Percentiles rank a stretch among this genome's conserved stretches.
phyloP scores from a whole-genome alignment of 2,888 invertebrate genomes.

The Apodemia mormo region DNA sequence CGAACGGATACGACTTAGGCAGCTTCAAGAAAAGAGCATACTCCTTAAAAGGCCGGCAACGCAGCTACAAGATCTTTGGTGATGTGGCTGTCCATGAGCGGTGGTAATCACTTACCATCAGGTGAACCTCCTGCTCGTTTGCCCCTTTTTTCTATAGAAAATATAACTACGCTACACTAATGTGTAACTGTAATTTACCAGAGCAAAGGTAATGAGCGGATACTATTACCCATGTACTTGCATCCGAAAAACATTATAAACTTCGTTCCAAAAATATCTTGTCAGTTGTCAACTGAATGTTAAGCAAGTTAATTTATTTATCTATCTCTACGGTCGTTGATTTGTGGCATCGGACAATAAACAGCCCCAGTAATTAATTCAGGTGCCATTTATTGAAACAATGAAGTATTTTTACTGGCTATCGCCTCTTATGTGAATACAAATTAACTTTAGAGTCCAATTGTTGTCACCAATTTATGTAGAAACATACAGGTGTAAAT shows the following conservation, averaged over 20 bases:
- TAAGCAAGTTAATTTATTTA: slow-evolving; percentile 10
- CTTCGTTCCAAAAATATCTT: not conserved
- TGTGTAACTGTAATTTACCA: no score
- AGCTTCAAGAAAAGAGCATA: no score
- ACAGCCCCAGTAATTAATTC: slow-evolving; percentile 33
- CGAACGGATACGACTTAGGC: no score
- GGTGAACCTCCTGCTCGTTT: no score
- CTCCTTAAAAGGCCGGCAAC: no score
- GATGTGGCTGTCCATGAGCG: no score
- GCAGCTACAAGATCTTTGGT: no score
- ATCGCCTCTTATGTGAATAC: slow-evolving; percentile 32
- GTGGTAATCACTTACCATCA: no score
- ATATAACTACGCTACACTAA: no score
- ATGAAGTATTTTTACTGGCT: slow-evolving; percentile 60
- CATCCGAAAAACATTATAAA: not conserved
- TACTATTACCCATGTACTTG: no score
- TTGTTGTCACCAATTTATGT: slow-evolving; percentile 31
- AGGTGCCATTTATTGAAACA: slow-evolving; percentile 56
- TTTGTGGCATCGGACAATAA: slow-evolving; percentile 28
- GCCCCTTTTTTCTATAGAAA: no score
- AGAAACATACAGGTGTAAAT: slow-evolving; percentile 24
- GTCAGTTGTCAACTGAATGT: not conserved
- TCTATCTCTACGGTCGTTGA: slow-evolving; percentile 20
- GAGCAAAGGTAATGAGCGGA: no score
- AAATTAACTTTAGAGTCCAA: slow-evolving; percentile 29